Conservation (phyloP, 2,888 invertebrate species). For the Venustoraphidia nigricollis region DNA sequence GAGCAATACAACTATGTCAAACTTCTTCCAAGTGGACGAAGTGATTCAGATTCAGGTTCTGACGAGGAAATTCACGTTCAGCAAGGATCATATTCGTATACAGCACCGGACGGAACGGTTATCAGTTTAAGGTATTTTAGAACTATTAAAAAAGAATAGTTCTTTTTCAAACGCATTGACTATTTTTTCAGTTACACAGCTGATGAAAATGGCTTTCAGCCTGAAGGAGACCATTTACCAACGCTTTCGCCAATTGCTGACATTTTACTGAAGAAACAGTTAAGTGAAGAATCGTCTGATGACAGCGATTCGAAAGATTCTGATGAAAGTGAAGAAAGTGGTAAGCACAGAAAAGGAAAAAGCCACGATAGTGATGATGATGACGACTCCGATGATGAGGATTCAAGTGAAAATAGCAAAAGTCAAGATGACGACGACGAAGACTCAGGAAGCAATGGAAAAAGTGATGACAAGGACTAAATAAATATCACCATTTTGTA, state of each 20-base stretch:
- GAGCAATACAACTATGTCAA: constrained; percentile 58
- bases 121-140: constrained; percentile 39
- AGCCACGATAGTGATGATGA: too few relatives aligned
- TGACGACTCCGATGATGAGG: too few relatives aligned
- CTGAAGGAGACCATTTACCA: constrained; percentile 18
- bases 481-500: too few relatives aligned
- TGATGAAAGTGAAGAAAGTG: too few relatives aligned
- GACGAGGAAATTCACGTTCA: constrained; percentile 42
- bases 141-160: constrained; percentile 1
- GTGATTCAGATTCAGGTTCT: constrained; percentile 15
- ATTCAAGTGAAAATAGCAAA: too few relatives aligned
- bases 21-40: constrained; percentile 31
- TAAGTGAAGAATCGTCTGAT: not conserved
- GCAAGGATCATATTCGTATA: constrained; percentile 51
- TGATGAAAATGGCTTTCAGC: constrained; percentile 51
- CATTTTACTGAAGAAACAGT: not conserved
- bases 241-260: constrained; percentile 10
- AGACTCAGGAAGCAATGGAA: too few relatives aligned
- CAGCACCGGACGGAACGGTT: constrained; percentile 51
- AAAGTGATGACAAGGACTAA: too few relatives aligned
- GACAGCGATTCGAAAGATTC: too few relatives aligned
- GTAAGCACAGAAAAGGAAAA: too few relatives aligned
- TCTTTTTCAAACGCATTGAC: constrained; percentile 1
- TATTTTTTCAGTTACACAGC: constrained; percentile 39
- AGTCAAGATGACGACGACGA: too few relatives aligned